These are phyloP conservation scores for Rhodeus uyekii DNA, from an alignment of 2,797 vertebrate species.

Conservation along the genomic window DNA sequence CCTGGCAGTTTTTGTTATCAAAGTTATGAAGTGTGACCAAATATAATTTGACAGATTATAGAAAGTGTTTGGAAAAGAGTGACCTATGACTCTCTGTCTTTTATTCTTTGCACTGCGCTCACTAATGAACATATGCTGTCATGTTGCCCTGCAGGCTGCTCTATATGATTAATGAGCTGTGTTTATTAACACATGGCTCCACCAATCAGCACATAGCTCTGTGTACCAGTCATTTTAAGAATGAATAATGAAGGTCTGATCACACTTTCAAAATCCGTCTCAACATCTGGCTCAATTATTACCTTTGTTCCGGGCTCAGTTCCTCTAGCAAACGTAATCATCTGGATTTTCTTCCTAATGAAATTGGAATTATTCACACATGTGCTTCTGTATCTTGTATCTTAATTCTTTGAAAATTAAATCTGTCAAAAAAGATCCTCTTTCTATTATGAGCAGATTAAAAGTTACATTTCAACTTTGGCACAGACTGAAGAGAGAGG, in stretches of 20 bases:
- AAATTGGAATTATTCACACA: conserved; percentile 18
- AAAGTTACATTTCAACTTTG: conserved; percentile 24
- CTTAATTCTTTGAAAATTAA: conserved; percentile 20
- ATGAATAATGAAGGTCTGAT: not conserved
- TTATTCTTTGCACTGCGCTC: conserved; percentile 5
- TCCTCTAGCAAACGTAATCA: conserved; percentile 5
- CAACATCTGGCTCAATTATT: conserved; percentile 33
- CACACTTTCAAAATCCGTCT: not conserved
- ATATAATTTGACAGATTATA: not conserved
- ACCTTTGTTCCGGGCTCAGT: not conserved
- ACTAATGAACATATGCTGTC: conserved; percentile 38
- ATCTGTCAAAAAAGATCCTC: conserved; percentile 24
- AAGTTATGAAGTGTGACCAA: not conserved
- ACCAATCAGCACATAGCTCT: conserved; percentile 22
- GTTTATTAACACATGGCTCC: conserved; percentile 29
- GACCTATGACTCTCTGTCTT: conserved; percentile 2
- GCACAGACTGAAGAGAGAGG: conserved; percentile 24
- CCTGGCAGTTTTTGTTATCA: not conserved
- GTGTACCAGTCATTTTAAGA: conserved; percentile 23
- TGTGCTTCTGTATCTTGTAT: not conserved
- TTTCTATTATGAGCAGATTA: conserved; percentile 33
- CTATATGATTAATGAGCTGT: conserved; percentile 54
- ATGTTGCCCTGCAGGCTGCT: conserved; percentile 30
- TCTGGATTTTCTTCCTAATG: not conserved
- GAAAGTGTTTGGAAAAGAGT: conserved; percentile 20